A percentile compares a stretch with the other conserved stretches of the same genome.
phyloP scores from a whole-genome alignment of 2,113 vertebrate genomes.

The Pogonocichla stellata region DNA sequence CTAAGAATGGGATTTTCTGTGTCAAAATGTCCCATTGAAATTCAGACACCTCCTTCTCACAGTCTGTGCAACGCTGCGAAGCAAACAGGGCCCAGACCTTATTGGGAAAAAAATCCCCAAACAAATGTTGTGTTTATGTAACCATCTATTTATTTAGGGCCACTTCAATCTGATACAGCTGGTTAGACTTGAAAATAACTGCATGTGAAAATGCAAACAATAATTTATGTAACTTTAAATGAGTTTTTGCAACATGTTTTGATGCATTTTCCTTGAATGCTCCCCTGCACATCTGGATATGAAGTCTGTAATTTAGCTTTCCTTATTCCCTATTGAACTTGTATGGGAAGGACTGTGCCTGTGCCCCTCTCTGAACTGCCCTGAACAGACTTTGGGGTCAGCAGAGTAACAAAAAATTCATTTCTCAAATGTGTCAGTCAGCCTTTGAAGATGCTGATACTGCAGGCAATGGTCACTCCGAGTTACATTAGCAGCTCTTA shows the following conservation, averaged over 20 bases:
- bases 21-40: constrained; percentile 59
- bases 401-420: neutral
- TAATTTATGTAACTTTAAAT: constrained; percentile 39
- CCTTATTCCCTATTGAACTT: neutral
- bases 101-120: constrained; percentile 37
- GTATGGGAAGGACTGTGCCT: neutral
- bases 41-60: constrained; percentile 66
- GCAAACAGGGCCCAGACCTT: constrained; percentile 23
- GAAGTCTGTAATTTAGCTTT: neutral
- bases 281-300: neutral
- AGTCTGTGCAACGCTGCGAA: constrained; percentile 38
- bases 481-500: constrained; percentile 18
- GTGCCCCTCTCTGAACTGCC: neutral
- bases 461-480: neutral
- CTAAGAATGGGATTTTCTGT: constrained; percentile 58
- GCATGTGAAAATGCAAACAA: constrained; percentile 18
- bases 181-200: constrained; percentile 55
- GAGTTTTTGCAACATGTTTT: neutral
- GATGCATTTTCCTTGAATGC: neutral
- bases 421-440: neutral
- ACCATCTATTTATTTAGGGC: constrained; percentile 47
- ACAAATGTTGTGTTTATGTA: constrained; percentile 47
- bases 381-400: neutral
- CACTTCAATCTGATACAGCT: constrained; percentile 22
- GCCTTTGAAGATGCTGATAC: constrained; percentile 2